Conservation (phyloP, 2,888 invertebrate genomes). For the Rhagium mordax region DNA sequence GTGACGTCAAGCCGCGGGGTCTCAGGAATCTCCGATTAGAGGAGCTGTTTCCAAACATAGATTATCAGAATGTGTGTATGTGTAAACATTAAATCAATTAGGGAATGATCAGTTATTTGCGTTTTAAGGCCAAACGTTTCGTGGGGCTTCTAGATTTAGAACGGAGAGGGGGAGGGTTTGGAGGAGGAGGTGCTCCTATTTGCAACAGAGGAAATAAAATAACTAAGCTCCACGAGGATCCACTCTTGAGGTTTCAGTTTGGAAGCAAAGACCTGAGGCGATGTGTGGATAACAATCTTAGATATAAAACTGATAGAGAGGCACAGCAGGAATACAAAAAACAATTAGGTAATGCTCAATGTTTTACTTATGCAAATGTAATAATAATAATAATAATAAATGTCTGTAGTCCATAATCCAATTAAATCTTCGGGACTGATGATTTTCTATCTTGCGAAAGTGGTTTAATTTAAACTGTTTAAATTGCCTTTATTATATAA, state of each 20-base stretch:
- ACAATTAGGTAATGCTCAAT: constrained; percentile 72
- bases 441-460: no score
- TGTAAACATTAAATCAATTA: neutral
- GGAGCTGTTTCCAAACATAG: constrained; percentile 76
- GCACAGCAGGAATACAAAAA: constrained; percentile 75
- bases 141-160: constrained; percentile 63
- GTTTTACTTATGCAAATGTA: no score
- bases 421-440: no score
- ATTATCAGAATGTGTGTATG: constrained; percentile 70
- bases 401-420: neutral
- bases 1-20: constrained; percentile 68
- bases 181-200: constrained; percentile 67
- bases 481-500: no score
- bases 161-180: constrained; percentile 65
- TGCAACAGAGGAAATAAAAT: constrained; percentile 64
- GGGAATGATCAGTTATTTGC: neutral
- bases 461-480: no score
- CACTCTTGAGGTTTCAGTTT: constrained; percentile 75
- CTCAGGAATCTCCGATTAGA: constrained; percentile 79
- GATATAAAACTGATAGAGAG: constrained; percentile 76
- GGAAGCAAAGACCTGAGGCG: constrained; percentile 76
- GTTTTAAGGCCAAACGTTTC: constrained; percentile 63
- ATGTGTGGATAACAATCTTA: constrained; percentile 80
- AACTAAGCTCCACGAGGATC: constrained; percentile 73
- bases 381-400: neutral